Evolutionary conservation across 1,140 invertebrate species (phyloP).

Genomic region (Plutomurus gul): DNA sequence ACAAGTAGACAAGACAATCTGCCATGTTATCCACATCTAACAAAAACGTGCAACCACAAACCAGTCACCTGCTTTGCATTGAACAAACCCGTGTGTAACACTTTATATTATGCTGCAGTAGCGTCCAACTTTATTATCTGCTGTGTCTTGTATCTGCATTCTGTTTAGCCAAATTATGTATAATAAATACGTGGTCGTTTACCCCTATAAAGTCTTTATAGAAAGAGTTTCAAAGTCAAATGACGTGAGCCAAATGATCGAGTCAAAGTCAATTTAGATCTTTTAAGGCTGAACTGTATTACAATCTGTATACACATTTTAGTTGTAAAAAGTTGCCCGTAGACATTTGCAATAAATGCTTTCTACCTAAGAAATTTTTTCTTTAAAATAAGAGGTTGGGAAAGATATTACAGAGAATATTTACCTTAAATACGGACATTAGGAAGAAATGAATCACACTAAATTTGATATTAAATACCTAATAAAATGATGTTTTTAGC

Average conservation of each 20-base stretch:
- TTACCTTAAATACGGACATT: not conserved
- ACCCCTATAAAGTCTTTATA: not conserved
- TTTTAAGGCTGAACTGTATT: not conserved
- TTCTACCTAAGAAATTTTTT: not conserved
- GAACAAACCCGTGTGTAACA: not conserved
- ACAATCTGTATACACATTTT: no score
- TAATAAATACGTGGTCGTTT: not conserved
- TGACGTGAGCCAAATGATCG: no score
- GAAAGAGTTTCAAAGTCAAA: not conserved
- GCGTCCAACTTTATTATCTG: no score
- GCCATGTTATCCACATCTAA: not conserved
- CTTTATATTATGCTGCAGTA: no score
- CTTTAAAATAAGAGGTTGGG: not conserved
- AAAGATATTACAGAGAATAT: not conserved
- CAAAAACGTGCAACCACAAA: not conserved
- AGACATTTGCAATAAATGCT: not conserved
- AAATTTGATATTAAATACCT: no score
- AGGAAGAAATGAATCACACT: no score
- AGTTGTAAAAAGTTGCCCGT: no score
- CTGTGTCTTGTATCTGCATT: no score
- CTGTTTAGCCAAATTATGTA: not conserved
- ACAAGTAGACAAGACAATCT: not conserved
- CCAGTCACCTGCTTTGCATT: slow-evolving; percentile 7
- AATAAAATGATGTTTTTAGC: no score
- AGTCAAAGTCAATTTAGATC: slow-evolving; percentile 16